Conservation (phyloP, 2,888 invertebrate genomes). For the Eulithis prunata region DNA sequence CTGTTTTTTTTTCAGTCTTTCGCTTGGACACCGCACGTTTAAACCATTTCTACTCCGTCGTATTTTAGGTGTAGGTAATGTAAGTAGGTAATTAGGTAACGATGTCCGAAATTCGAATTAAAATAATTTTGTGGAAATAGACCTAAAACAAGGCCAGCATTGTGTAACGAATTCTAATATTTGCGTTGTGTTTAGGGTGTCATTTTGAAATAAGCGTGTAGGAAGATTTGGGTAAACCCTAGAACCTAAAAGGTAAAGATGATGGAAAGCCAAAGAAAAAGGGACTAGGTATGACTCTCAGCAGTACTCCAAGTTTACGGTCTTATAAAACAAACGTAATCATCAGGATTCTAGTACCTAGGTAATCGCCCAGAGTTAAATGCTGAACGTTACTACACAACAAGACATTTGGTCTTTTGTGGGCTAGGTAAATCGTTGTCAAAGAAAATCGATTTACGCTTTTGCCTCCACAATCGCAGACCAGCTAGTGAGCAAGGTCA, state of each 20-base stretch:
- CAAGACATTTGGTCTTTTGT: no score
- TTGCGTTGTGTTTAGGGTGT: neutral
- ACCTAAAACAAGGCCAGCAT: conserved; percentile 5
- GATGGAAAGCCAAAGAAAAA: no score
- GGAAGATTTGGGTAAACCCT: no score
- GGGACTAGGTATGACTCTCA: no score
- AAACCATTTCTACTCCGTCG: neutral
- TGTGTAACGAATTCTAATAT: conserved; percentile 14
- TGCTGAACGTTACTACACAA: no score
- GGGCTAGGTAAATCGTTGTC: neutral
- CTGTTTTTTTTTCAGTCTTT: neutral
- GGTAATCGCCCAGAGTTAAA: no score
- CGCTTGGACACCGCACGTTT: neutral
- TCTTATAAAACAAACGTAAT: no score
- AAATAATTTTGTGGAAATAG: conserved; percentile 24
- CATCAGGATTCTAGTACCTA: no score
- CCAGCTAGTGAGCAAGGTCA: conserved; percentile 1
- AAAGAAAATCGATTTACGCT: conserved; percentile 6
- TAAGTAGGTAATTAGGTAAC: neutral
- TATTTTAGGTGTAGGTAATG: neutral
- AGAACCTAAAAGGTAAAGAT: no score
- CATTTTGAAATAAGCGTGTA: neutral
- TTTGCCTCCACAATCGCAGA: neutral
- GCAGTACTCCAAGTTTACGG: no score
- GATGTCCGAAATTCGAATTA: conserved; percentile 10